Evolutionary conservation across 2,113 vertebrate species (phyloP).

Genomic region (Toxostoma redivivum): DNA sequence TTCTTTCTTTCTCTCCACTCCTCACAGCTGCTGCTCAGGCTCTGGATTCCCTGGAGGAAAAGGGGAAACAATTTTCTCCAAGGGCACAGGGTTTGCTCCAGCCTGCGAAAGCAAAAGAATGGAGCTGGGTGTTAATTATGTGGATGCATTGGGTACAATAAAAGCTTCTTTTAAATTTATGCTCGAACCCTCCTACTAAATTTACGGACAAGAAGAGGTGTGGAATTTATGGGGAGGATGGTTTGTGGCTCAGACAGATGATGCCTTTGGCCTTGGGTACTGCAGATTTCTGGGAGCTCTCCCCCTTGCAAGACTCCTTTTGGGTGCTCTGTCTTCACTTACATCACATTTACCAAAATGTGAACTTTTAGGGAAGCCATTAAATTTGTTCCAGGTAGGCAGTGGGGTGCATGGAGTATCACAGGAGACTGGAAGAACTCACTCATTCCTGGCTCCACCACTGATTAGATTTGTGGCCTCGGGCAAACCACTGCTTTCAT

Average conservation of each 20-base stretch:
- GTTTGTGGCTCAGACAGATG: neutral
- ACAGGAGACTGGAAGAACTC: neutral
- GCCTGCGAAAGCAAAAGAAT: conserved; percentile 66
- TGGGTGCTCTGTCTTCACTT: neutral
- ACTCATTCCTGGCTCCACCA: neutral
- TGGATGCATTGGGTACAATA: conserved; percentile 6
- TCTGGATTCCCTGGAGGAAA: conserved; percentile 73
- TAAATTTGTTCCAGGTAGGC: neutral
- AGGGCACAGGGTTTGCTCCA: conserved; percentile 76
- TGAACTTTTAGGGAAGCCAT: neutral
- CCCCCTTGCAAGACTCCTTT: neutral
- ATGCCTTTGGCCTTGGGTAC: neutral
- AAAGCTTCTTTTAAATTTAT: conserved; percentile 50
- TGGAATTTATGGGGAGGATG: neutral
- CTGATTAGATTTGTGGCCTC: conserved; percentile 57
- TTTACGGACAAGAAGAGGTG: neutral
- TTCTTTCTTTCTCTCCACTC: conserved; percentile 66
- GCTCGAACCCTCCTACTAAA: neutral
- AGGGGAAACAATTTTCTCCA: conserved; percentile 76
- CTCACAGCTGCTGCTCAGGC: conserved; percentile 65
- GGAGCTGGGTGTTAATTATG: conserved; percentile 39
- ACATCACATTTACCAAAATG: neutral
- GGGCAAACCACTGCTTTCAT: conserved; percentile 19
- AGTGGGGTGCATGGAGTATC: neutral
- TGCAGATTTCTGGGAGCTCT: neutral